These are phyloP conservation scores for Linnaemya vulpina DNA, from an alignment of 2,888 invertebrate species.

Conservation along the genomic window DNA sequence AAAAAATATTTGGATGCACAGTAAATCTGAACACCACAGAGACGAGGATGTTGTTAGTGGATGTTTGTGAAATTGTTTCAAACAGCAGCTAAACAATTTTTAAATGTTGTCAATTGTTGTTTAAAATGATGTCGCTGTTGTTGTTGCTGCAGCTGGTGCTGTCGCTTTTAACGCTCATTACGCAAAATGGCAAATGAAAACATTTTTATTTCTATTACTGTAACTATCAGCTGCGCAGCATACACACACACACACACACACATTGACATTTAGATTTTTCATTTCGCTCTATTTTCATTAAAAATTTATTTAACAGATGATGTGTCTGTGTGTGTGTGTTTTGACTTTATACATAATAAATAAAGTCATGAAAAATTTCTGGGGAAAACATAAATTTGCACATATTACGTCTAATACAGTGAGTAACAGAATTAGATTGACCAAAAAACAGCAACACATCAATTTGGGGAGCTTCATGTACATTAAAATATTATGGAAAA, in stretches of 20 bases:
- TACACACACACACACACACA: constrained; percentile 5
- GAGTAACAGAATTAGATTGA: neutral
- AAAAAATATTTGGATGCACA: neutral
- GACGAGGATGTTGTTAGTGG: neutral
- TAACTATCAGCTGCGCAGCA: neutral
- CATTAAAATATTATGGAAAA: neutral
- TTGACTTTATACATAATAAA: constrained; percentile 49
- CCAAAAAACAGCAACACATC: neutral
- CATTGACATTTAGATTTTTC: constrained; percentile 2
- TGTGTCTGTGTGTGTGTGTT: constrained; percentile 31
- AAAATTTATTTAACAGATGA: constrained; percentile 33
- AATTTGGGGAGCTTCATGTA: neutral
- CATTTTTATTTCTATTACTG: constrained; percentile 21
- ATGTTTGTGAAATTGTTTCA: constrained; percentile 29
- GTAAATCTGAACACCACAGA: neutral
- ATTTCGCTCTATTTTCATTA: neutral
- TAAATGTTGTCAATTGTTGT: constrained; percentile 54
- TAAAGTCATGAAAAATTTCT: constrained; percentile 47
- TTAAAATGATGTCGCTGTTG: neutral
- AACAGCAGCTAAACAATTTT: constrained; percentile 57
- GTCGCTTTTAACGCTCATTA: constrained; percentile 75
- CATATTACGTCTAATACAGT: constrained; percentile 22
- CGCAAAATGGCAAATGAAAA: constrained; percentile 46
- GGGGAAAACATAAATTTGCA: constrained; percentile 12
- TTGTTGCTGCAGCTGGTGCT: constrained; percentile 14